phyloP scores from a whole-genome alignment of 2,888 invertebrate genomes.

The Argyra leucocephala region DNA sequence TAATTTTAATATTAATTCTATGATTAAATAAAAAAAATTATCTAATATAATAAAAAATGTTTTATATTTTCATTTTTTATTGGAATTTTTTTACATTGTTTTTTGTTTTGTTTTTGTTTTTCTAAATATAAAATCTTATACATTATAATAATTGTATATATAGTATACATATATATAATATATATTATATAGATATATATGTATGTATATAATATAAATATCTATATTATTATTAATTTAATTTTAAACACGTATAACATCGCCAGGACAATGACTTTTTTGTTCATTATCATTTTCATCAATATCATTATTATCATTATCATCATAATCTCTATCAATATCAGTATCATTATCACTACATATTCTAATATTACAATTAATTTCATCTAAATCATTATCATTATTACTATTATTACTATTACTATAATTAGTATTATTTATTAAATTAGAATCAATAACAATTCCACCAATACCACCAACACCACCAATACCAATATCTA shows the following conservation, averaged over 20 bases:
- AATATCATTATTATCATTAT: neutral
- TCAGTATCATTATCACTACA: slow-evolving; percentile 20
- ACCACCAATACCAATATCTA: slow-evolving; percentile 19
- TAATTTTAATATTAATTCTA: too few relatives aligned
- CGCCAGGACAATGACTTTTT: slow-evolving; percentile 35
- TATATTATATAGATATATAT: too few relatives aligned
- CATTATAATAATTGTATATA: too few relatives aligned
- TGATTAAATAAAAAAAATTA: too few relatives aligned
- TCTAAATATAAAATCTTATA: too few relatives aligned
- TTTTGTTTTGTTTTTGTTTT: too few relatives aligned
- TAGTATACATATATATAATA: too few relatives aligned
- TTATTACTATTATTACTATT: slow-evolving; percentile 22
- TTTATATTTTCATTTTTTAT: too few relatives aligned
- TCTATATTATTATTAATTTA: neutral
- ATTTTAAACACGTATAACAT: slow-evolving; percentile 40
- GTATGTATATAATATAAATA: too few relatives aligned
- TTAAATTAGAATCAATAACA: slow-evolving; percentile 12
- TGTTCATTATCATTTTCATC: slow-evolving; percentile 15
- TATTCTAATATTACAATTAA: slow-evolving; percentile 19
- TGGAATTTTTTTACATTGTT: too few relatives aligned
- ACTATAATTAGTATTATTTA: slow-evolving; percentile 10
- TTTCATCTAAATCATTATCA: slow-evolving; percentile 27
- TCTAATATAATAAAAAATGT: too few relatives aligned
- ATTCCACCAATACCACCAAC: slow-evolving; percentile 26
- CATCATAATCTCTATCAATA: slow-evolving; percentile 15